phyloP scores from a whole-genome alignment of 1,140 invertebrate species.

The Rhopalosiphum maidis region DNA sequence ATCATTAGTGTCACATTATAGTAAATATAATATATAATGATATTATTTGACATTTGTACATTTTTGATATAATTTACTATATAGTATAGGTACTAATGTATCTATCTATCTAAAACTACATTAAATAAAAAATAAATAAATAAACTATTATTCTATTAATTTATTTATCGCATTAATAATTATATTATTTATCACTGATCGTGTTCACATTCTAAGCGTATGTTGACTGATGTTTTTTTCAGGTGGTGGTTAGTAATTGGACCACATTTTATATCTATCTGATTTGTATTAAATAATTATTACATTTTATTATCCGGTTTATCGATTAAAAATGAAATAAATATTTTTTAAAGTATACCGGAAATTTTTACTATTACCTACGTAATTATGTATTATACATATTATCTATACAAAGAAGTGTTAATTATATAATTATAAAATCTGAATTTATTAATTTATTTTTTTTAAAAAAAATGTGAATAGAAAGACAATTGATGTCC shows the following conservation, averaged over 20 bases:
- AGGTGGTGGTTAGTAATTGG: background rate
- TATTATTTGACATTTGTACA: background rate
- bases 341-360: too few species aligned
- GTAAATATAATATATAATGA: too few species aligned
- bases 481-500: too few species aligned
- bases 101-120: too few species aligned
- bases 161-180: background rate
- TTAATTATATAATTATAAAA: too few species aligned
- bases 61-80: background rate
- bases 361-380: too few species aligned
- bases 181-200: background rate
- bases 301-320: background rate
- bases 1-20: background rate
- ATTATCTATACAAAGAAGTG: too few species aligned
- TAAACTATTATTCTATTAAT: background rate
- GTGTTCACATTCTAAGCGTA: too few species aligned
- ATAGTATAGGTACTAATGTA: too few species aligned
- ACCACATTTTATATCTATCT: background rate
- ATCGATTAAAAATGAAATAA: background rate
- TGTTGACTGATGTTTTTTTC: background rate
- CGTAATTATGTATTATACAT: too few species aligned
- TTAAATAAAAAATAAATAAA: background rate
- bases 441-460: too few species aligned
- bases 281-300: background rate
- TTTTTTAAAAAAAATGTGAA: too few species aligned